Base-by-base conservation (phyloP, 2,113 vertebrate species). In the Stictonetta naevosa region DNA sequence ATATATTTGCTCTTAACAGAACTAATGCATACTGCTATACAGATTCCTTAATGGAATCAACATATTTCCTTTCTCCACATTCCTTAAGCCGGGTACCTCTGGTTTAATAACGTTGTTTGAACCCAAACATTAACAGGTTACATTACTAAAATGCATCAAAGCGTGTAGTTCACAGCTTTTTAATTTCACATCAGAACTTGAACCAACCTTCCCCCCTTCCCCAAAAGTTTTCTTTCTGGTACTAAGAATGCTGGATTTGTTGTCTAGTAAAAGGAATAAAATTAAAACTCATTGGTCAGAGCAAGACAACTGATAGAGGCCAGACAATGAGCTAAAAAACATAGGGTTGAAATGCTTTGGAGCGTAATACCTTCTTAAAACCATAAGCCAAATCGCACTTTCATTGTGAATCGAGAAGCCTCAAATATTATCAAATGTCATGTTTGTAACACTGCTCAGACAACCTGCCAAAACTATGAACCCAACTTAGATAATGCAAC, bases 11-110 rank as follows among this genome's bases (percentile, higher is more conserved):
- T 98, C 98, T 98, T 98, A 98, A 98, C 98, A 98, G 98, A 98
- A 98, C 98, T 96, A 98, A 98, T 98, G 97, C 98, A 99, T 98
- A 98, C 98, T 96, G 97, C 97, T 97, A 98, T 95, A 98, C 95
- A 98, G 99, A 99, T 99, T 99, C 99, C 99, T 97, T 96, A 98
- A 99, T 90, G 98, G 99, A 99, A 99, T 99, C 98, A 99, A 99
- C 98, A 98, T 96, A 98, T 98, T 98, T 98, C 98, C 98, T 99
- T 98, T 99, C 98, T 98, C 98, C 96, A 97, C 98, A 97, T 98
- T 98, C 98, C 97, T 97, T 97, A 98, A 97, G 96, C 97, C 97
- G 98, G 98, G 97, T 95, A 96, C 94, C 97, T 93, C 81, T 86
- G 69, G 69, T 95, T 97, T 80, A 92, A 79, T 86, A 86, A 95